Percentiles rank a stretch among this genome's conserved stretches.
These are phyloP conservation scores for Zoroaster sp. DNA, from an alignment of 53 echinoderm and acorn worm genomes.

Conservation along the genomic window DNA sequence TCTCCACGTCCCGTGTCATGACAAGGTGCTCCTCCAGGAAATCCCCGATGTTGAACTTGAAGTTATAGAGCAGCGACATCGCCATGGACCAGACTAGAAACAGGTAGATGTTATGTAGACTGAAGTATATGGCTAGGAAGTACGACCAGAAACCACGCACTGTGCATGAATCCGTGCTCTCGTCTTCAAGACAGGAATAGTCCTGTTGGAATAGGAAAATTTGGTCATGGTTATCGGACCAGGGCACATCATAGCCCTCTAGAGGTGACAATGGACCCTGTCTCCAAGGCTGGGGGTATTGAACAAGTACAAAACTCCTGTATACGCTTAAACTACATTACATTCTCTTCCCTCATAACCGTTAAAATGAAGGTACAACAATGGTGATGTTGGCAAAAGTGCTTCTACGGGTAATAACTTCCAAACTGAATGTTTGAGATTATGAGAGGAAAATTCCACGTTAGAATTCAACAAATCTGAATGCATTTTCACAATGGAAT, in stretches of 20 bases:
- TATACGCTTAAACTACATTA: too few species aligned
- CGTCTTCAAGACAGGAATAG: constrained; percentile 12
- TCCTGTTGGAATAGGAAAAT: constrained; percentile 2
- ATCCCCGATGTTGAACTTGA: constrained; percentile 82
- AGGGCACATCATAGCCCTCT: neutral
- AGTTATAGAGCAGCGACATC: constrained; percentile 77
- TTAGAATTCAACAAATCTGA: too few species aligned
- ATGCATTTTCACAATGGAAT: too few species aligned
- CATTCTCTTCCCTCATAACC: too few species aligned
- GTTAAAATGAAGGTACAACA: too few species aligned
- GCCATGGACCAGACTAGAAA: constrained; percentile 75
- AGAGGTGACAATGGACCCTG: too few species aligned
- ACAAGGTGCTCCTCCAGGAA: constrained; percentile 80
- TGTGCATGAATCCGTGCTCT: constrained; percentile 45
- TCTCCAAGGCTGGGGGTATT: too few species aligned
- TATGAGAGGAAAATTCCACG: too few species aligned
- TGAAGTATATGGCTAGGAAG: constrained; percentile 68
- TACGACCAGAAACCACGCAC: constrained; percentile 62
- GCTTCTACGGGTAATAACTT: neutral
- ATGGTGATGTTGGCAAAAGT: too few species aligned
- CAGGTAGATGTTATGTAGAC: constrained; percentile 79
- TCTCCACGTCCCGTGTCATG: constrained; percentile 89
- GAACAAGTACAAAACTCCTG: too few species aligned
- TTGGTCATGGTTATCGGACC: neutral
- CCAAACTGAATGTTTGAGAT: neutral